Evolutionary conservation across 2,797 vertebrate species (phyloP).

Genomic region (Pantherophis alleghaniensis): DNA sequence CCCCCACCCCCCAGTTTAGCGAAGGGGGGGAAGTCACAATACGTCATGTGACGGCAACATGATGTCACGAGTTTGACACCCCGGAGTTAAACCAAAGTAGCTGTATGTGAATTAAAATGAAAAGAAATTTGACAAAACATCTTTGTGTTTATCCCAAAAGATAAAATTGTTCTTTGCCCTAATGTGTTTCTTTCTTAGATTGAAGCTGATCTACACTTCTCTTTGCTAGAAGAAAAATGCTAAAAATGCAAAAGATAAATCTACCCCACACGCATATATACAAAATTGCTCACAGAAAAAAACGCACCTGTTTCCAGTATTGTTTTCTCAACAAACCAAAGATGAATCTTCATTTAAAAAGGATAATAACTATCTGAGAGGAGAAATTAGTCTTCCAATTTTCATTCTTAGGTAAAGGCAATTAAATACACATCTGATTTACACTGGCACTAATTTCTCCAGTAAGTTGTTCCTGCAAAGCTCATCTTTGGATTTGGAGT

Average conservation of each 20-base stretch:
- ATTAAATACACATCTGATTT: background rate
- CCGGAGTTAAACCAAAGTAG: background rate
- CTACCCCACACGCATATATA: background rate
- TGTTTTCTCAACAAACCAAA: background rate
- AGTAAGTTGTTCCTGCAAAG: background rate
- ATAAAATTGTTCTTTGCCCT: slow-evolving; percentile 45
- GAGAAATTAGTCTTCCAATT: background rate
- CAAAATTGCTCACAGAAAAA: background rate
- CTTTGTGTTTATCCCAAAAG: background rate
- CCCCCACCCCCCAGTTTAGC: too few relatives aligned
- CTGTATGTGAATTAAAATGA: background rate
- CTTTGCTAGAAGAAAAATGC: slow-evolving; percentile 20
- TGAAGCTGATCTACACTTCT: slow-evolving; percentile 38
- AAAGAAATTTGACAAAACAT: background rate
- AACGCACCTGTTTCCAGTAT: background rate
- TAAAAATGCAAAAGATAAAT: background rate
- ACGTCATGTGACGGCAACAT: too few relatives aligned
- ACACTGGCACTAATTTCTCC: background rate
- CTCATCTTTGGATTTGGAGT: background rate
- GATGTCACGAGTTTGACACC: too few relatives aligned
- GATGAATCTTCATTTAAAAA: background rate
- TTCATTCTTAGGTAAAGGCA: background rate
- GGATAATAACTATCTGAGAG: background rate
- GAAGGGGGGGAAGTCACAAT: too few relatives aligned
- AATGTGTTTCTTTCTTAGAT: slow-evolving; percentile 39